Evolutionary conservation across 1,140 invertebrate species (phyloP), one percentile per base, ranked within the genome.

Genomic region (honey bee (Apis mellifera)): DNA sequence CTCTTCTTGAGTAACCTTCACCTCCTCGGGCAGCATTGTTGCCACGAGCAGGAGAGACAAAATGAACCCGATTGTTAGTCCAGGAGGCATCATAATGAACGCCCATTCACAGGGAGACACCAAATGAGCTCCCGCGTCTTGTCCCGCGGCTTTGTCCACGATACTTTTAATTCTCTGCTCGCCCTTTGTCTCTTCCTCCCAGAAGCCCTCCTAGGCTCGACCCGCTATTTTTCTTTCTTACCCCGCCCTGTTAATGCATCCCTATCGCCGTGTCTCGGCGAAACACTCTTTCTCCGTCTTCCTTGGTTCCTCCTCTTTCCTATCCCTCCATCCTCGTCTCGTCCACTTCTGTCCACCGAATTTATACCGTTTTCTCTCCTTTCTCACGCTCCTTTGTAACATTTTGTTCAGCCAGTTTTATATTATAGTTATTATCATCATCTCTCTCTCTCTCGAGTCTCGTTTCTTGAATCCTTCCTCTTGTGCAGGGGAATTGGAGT

Each of bases 81-180:
- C 90, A 86, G 90, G 90, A 90, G 90, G 90, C 90, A 92, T 91
- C 90, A 92, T 92, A 92, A 92, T 92, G 90, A 92, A 92, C 90
- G 90, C 90, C 90, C 90, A 92, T 92, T 92, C 91, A 92, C 81
- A 82, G 82, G 76, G 84, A 92, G 90, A 93, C 91, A 92, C 91
- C 92, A 93, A 93, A 93, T 93, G 92, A 93, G 92, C 91, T 92
- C 86, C 92, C 86, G 90, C 89, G 89, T 92, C 92, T 92, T 93
- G 91, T 92, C 86, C 86, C 90, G 89, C 78, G 86, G 85, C 91
- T 92, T 92, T 92, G 91, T 92, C 89, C 92, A 90, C 89, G 90
- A 92, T 92, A 93, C 92, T 93, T 92, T 93, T 93, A 92, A 92
- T 91, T 92, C 91, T 92, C 90, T 91, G 88, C 86, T 91, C 88